phyloP scores from a whole-genome alignment of 1,140 invertebrate genomes.

The Lepidurus packardi region DNA sequence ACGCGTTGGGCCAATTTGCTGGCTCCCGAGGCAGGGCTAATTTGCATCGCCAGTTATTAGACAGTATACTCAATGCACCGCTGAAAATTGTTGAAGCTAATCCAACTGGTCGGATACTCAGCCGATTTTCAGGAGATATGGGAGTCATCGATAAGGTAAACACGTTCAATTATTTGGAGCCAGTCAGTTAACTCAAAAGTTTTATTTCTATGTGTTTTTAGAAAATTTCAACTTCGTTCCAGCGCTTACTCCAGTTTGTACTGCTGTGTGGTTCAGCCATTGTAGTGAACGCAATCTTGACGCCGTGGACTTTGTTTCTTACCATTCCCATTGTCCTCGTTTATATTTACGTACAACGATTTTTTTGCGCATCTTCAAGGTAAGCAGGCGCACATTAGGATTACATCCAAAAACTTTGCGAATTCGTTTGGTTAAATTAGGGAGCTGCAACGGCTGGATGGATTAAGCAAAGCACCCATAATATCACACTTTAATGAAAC shows the following conservation, averaged over 20 bases:
- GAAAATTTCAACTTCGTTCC: conserved; percentile 70
- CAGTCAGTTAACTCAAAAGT: not conserved
- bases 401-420: not conserved
- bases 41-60: conserved; percentile 43
- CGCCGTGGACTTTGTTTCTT: conserved; percentile 63
- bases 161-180: not conserved
- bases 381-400: conserved; percentile 41
- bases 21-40: conserved; percentile 40
- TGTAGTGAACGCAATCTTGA: conserved; percentile 61
- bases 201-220: conserved; percentile 41
- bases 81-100: conserved; percentile 50
- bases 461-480: conserved; percentile 60
- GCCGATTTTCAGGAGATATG: conserved; percentile 52
- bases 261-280: conserved; percentile 65
- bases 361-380: conserved; percentile 65
- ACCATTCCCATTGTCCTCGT: conserved; percentile 58
- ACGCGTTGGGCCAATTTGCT: conserved; percentile 47
- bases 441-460: conserved; percentile 61
- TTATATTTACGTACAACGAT: conserved; percentile 62
- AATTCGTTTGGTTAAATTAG: conserved; percentile 43
- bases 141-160: conserved; percentile 51
- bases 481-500: conserved; percentile 67
- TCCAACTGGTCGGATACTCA: conserved; percentile 52
- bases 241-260: conserved; percentile 63
- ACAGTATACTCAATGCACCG: conserved; percentile 41